Base-by-base conservation (phyloP, 2,797 vertebrate genomes). In the Sitta carolinensis region DNA sequence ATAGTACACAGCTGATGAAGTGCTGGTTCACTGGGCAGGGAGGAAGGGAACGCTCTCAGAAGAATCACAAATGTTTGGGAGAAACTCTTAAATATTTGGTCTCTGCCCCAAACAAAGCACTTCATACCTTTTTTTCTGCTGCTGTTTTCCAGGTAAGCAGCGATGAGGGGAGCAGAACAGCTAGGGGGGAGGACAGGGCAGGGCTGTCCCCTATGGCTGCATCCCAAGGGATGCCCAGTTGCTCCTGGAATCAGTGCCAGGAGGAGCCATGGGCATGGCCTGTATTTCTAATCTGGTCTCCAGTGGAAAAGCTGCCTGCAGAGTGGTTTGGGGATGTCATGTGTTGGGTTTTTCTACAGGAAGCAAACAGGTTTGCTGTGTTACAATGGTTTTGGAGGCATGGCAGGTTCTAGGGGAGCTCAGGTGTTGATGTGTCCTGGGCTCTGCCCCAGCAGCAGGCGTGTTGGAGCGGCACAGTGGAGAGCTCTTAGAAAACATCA, bases 391-490 rank as follows among this genome's bases (percentile, higher is more conserved):
- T 63, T 78, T 29, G 21, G 77, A n/a, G 72, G 42, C 30, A 22
- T 2, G 29, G 36, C 51, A 75, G 45, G 34, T 29, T 57, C 76
- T 12, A 9, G 40, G 52, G n/a, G 34, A 75, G 72, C 66, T 85
- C 34, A 25, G 47, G 73, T 10, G 58, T 8, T 2, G 63, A 15
- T 27, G 13, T 22, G 68, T 36, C 13, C 52, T 21, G 52, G 45
- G 81, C 38, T 67, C 43, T 45, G 66, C 34, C 6, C 62, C n/a
- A n/a, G 54, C 22, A 2, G 16, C 29, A 47, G 73, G 52, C 5
- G 1, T 45, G 68, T 22, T 26, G 69, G 64, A 32, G 48, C 3
- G 0, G 9, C 0, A 13, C 32, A 8, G 29, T 3, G 23, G 16
- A 13, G 50, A 68, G 18, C 68, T 73, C 76, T 62, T 16, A 22